Evolutionary conservation across 2,888 invertebrate genomes (phyloP).

Genomic region (Gymnosoma rotundatum): DNA sequence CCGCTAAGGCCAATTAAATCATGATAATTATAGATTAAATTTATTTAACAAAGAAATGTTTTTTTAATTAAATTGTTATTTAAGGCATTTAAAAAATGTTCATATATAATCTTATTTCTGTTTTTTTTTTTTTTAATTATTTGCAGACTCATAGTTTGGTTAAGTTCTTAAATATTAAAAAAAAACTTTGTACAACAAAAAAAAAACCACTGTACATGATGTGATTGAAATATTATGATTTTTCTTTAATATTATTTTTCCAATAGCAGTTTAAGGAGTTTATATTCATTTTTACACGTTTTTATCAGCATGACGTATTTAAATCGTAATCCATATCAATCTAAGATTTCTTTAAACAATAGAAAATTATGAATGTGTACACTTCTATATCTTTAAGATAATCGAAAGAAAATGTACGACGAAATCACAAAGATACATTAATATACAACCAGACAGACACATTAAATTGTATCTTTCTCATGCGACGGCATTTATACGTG

Average conservation of each 20-base stretch:
- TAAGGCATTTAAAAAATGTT: no score
- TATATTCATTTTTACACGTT: conserved; percentile 41
- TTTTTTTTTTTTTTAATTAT: no score
- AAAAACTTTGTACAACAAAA: no score
- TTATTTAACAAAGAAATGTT: no score
- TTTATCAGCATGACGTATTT: conserved; percentile 60
- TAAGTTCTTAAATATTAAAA: no score
- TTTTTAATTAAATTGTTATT: background rate
- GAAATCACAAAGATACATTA: conserved; percentile 7
- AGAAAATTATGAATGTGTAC: conserved; percentile 43
- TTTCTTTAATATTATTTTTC: background rate
- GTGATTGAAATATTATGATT: background rate
- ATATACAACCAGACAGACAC: conserved; percentile 22
- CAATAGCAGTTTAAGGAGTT: no score
- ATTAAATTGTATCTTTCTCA: conserved; percentile 23
- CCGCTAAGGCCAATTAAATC: no score
- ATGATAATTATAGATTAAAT: no score
- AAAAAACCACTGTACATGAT: background rate
- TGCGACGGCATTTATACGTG: conserved; percentile 16
- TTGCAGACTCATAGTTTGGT: no score
- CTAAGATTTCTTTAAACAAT: conserved; percentile 19
- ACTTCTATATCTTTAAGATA: conserved; percentile 29
- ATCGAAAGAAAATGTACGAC: conserved; percentile 20
- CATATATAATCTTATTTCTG: no score
- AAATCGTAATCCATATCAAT: conserved; percentile 45